Conservation (phyloP, 2,113 vertebrate species). For the Oryzias woworae region DNA sequence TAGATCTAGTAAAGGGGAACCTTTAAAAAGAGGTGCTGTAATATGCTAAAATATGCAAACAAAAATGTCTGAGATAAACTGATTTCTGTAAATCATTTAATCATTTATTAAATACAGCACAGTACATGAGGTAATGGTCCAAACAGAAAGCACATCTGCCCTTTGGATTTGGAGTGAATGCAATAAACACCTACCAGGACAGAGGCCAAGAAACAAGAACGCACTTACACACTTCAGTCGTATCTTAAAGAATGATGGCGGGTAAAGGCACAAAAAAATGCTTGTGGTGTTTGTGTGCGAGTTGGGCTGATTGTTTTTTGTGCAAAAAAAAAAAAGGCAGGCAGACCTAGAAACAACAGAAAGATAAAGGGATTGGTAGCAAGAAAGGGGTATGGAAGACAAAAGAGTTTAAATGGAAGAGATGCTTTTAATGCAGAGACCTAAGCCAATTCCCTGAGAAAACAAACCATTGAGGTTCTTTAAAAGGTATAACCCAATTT, state of each 20-base stretch:
- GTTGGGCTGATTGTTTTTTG: slow-evolving; percentile 56
- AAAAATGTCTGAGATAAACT: too few relatives aligned
- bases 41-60: too few relatives aligned
- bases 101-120: too few relatives aligned
- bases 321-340: slow-evolving; percentile 46
- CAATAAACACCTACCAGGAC: slow-evolving; percentile 37
- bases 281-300: slow-evolving; percentile 72
- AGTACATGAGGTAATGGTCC: slow-evolving; percentile 3
- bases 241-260: slow-evolving; percentile 70
- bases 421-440: slow-evolving; percentile 11
- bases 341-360: slow-evolving; percentile 6
- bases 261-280: slow-evolving; percentile 67
- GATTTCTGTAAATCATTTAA: too few relatives aligned
- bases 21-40: too few relatives aligned
- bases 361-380: slow-evolving; percentile 7
- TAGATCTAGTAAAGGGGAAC: too few relatives aligned
- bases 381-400: not conserved
- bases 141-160: slow-evolving; percentile 2
- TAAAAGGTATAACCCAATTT: too few relatives aligned
- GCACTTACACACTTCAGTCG: slow-evolving; percentile 33
- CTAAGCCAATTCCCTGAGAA: slow-evolving; percentile 4
- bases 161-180: slow-evolving; percentile 21
- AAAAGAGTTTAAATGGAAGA: slow-evolving; percentile 5
- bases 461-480: not conserved
- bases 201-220: slow-evolving; percentile 31